phyloP scores from a whole-genome alignment of 2,113 vertebrate genomes.

The Astur gentilis region DNA sequence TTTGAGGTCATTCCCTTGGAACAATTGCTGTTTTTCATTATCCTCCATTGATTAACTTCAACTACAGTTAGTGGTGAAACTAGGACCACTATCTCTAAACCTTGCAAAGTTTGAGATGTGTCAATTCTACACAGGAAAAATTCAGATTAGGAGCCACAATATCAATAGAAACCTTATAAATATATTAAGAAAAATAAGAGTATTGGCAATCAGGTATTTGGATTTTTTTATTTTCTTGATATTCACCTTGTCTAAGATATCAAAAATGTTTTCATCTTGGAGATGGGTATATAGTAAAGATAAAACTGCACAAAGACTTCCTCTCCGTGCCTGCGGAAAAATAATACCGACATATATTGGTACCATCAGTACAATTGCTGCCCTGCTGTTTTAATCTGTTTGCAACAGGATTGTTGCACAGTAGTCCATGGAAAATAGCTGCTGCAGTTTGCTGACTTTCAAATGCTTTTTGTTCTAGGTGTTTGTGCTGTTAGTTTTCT shows the following conservation, averaged over 20 bases:
- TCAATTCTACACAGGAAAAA: not conserved
- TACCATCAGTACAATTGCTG: not conserved
- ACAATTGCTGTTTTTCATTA: not conserved
- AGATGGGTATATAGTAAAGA: not conserved
- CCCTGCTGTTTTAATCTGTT: conserved; percentile 22
- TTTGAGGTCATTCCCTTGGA: not conserved
- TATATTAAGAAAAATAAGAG: not conserved
- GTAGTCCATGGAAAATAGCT: not conserved
- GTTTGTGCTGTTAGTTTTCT: not conserved
- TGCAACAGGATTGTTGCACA: not conserved
- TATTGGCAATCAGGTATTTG: not conserved
- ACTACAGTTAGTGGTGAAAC: not conserved
- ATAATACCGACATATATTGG: not conserved
- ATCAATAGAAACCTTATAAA: not conserved
- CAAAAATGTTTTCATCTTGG: not conserved
- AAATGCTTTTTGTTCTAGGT: conserved; percentile 16
- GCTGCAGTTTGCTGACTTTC: conserved; percentile 11
- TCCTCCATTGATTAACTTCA: not conserved
- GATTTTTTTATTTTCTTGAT: not conserved
- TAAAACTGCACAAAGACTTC: not conserved
- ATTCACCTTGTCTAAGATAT: not conserved
- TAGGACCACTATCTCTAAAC: not conserved
- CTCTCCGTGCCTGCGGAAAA: not conserved
- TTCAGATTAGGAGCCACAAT: not conserved
- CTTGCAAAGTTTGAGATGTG: not conserved